Conservation (phyloP, 2,113 vertebrate genomes). For the Trematocara stigmaticum region DNA sequence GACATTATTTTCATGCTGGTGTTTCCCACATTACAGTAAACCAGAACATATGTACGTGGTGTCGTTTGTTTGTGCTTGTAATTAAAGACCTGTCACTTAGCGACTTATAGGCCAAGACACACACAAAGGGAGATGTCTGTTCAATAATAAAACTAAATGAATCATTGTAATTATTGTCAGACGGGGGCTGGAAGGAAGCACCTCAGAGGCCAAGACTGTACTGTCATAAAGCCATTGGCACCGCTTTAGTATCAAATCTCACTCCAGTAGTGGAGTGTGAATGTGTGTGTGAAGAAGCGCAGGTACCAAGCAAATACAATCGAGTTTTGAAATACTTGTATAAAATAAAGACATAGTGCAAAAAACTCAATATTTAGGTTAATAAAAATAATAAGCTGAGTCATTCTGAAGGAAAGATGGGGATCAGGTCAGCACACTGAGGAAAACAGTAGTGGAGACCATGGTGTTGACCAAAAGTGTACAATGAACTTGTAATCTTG, state of each 20-base stretch:
- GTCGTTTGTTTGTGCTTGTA: constrained; percentile 52
- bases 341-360: background rate
- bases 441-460: background rate
- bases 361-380: background rate
- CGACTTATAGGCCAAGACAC: constrained; percentile 29
- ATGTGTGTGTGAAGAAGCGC: background rate
- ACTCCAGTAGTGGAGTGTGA: background rate
- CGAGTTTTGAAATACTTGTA: background rate
- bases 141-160: constrained; percentile 54
- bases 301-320: background rate
- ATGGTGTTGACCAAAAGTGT: background rate
- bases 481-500: background rate
- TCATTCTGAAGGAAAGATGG: background rate
- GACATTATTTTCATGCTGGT: constrained; percentile 42
- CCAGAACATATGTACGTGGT: constrained; percentile 54
- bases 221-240: background rate
- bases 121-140: constrained; percentile 39
- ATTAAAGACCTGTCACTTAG: constrained; percentile 61
- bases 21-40: constrained; percentile 52
- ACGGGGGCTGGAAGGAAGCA: constrained; percentile 24
- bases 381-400: background rate
- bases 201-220: constrained; percentile 15
- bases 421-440: background rate
- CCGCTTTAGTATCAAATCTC: background rate
- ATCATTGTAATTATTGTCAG: constrained; percentile 66